A percentile compares a stretch with the other conserved stretches of the same genome.
These are phyloP conservation scores for Antedon mediterranea DNA, from an alignment of 53 echinoderm and acorn worm species.

Conservation along the genomic window DNA sequence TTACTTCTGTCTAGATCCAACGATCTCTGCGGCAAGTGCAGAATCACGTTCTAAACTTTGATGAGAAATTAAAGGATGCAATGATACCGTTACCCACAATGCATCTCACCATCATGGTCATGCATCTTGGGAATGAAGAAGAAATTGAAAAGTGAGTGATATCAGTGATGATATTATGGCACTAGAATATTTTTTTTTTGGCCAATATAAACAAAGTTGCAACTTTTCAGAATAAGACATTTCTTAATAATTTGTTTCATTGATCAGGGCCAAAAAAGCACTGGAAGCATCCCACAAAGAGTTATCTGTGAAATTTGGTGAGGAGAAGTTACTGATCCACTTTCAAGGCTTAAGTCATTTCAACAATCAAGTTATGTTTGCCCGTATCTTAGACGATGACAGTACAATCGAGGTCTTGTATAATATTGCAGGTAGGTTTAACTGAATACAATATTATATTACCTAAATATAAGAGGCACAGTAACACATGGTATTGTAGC, in stretches of 20 bases:
- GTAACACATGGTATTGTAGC: constrained; percentile 77
- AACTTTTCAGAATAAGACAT: too few species aligned
- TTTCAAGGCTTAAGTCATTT: constrained; percentile 96
- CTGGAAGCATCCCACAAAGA: constrained; percentile 62
- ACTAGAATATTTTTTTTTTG: too few species aligned
- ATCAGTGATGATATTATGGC: too few species aligned
- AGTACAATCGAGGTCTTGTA: constrained; percentile 60
- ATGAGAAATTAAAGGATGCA: constrained; percentile 94
- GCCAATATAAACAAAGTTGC: too few species aligned
- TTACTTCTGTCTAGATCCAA: constrained; percentile 32
- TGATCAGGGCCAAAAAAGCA: constrained; percentile 73
- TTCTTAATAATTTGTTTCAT: too few species aligned
- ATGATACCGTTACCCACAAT: constrained; percentile 94
- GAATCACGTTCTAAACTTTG: constrained; percentile 57
- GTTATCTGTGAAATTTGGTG: constrained; percentile 45
- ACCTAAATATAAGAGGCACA: constrained; percentile 40
- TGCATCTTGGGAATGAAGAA: constrained; percentile 87
- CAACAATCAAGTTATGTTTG: constrained; percentile 99
- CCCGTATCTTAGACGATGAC: constrained; percentile 76
- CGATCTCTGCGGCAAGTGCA: constrained; percentile 58
- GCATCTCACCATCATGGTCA: constrained; percentile 94
- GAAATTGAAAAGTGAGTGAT: constrained; percentile 60
- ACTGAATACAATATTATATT: constrained; percentile 95
- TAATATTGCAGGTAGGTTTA: constrained; percentile 86
- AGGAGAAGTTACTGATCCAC: constrained; percentile 47